These are phyloP conservation scores for Gopherus flavomarginatus DNA, from an alignment of 2,113 vertebrate genomes.

Conservation along the genomic window DNA sequence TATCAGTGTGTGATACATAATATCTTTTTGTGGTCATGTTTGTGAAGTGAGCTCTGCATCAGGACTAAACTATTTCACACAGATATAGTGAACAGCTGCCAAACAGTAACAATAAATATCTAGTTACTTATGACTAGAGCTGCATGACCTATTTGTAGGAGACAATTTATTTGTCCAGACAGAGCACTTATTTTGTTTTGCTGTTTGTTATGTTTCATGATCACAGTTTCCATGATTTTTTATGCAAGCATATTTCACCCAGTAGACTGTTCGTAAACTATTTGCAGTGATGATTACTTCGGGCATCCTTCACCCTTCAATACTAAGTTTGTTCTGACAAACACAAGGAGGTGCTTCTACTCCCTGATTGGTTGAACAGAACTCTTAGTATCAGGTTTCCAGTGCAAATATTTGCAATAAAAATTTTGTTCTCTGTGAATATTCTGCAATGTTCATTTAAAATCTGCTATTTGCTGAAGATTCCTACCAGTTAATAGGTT, in stretches of 20 bases:
- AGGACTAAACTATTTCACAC: background rate
- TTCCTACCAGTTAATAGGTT: background rate
- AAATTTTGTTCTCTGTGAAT: background rate
- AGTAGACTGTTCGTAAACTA: background rate
- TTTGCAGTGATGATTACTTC: background rate
- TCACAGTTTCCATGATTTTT: background rate
- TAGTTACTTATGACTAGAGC: background rate
- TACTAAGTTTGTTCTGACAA: background rate
- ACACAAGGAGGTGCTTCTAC: fast-evolving
- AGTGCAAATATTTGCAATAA: background rate
- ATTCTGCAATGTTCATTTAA: background rate
- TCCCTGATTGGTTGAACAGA: background rate
- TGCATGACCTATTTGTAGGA: slow-evolving; percentile 16
- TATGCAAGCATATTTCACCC: background rate
- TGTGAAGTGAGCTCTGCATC: background rate
- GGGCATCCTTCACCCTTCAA: background rate
- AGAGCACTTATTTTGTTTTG: background rate
- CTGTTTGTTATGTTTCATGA: background rate
- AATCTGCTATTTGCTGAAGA: background rate
- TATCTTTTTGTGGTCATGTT: background rate
- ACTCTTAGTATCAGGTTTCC: background rate
- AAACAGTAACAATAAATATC: background rate
- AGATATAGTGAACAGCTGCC: background rate
- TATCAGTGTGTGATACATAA: background rate
- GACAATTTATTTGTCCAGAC: background rate